Evolutionary conservation across 2,113 vertebrate species (phyloP).

Genomic region (Bothrops jararaca): DNA sequence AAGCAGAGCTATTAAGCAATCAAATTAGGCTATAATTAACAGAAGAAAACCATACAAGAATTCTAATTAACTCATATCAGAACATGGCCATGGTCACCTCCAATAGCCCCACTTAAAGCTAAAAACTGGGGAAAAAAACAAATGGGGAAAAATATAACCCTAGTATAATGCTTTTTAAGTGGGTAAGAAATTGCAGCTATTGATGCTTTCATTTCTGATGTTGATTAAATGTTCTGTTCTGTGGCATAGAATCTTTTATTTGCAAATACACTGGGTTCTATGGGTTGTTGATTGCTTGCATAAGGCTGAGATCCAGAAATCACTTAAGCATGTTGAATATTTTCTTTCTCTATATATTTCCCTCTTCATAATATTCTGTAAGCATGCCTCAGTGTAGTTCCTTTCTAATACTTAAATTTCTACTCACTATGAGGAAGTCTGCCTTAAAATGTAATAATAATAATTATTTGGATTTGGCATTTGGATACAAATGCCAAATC

Average conservation of each 20-base stretch:
- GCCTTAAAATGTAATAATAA: background rate
- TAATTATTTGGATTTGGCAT: background rate
- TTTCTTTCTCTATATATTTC: background rate
- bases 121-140: constrained; percentile 52
- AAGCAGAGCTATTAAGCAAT: constrained; percentile 82
- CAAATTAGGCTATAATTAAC: constrained; percentile 85
- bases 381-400: background rate
- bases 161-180: constrained; percentile 53
- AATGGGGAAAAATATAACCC: constrained; percentile 51
- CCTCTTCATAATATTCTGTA: background rate
- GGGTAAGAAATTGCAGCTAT: background rate
- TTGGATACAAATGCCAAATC: background rate
- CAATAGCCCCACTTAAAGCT: constrained; percentile 55
- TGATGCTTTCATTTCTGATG: background rate
- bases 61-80: constrained; percentile 81
- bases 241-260: background rate
- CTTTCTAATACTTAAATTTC: background rate
- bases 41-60: constrained; percentile 79
- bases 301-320: constrained; percentile 17
- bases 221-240: background rate
- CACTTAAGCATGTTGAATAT: constrained; percentile 4
- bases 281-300: background rate
- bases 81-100: constrained; percentile 69
- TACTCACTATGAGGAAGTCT: background rate
- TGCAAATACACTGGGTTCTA: background rate